Conservation (phyloP, 2,888 invertebrate genomes). For the Tetramorium bicarinatum region DNA sequence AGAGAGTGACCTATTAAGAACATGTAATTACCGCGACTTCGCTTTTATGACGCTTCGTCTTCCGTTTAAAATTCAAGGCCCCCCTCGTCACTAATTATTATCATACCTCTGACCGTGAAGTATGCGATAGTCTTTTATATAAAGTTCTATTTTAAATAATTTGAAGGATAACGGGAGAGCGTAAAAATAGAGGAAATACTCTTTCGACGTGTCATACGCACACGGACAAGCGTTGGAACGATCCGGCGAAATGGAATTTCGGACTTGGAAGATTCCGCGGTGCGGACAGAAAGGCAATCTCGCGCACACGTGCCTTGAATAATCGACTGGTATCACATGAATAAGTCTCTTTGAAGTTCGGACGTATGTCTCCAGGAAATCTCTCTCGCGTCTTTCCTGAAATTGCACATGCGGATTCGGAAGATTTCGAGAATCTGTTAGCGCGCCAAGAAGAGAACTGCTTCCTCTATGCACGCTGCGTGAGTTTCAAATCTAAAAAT, state of each 20-base stretch:
- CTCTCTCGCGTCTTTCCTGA: conserved; percentile 36
- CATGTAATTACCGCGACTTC: background rate
- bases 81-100: background rate
- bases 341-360: conserved; percentile 71
- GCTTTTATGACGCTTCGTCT: background rate
- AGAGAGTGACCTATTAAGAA: conserved; percentile 29
- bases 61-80: background rate
- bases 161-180: background rate
- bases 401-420: background rate
- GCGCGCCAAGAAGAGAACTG: background rate
- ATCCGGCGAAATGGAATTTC: background rate
- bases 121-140: background rate
- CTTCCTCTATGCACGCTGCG: background rate
- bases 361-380: conserved; percentile 55
- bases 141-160: background rate
- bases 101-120: background rate
- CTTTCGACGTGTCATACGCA: background rate
- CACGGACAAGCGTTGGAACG: background rate
- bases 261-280: background rate
- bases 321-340: conserved; percentile 71
- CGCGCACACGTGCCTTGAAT: conserved; percentile 62
- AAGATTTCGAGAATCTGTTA: conserved; percentile 22
- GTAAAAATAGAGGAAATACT: conserved; percentile 1
- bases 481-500: conserved; percentile 8
- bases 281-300: background rate